These are phyloP conservation scores for Prionailurus bengalensis DNA, from an alignment of 2,113 vertebrate species.

Conservation along the genomic window DNA sequence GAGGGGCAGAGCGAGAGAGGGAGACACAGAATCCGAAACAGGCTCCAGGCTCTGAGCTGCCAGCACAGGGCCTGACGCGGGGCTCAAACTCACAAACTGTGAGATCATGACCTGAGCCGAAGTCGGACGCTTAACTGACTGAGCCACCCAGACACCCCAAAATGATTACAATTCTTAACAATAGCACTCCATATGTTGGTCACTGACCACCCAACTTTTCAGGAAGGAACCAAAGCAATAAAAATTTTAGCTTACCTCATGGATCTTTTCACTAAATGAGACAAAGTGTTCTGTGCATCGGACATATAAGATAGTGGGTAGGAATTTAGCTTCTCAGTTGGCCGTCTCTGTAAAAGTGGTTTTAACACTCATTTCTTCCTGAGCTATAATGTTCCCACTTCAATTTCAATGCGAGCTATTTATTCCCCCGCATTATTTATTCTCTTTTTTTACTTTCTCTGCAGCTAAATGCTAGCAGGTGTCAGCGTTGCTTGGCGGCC, in stretches of 20 bases:
- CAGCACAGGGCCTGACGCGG: too few relatives aligned
- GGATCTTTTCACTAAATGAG: slow-evolving; percentile 27
- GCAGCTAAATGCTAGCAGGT: slow-evolving; percentile 3
- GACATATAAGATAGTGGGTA: background rate
- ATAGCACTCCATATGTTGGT: background rate
- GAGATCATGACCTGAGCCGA: too few relatives aligned
- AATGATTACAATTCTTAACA: background rate
- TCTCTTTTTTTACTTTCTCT: slow-evolving; percentile 29
- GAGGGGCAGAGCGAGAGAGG: too few relatives aligned
- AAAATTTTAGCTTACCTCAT: slow-evolving; percentile 38
- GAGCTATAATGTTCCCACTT: background rate
- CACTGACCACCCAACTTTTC: background rate
- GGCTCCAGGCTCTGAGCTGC: too few relatives aligned
- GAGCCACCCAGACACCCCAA: background rate
- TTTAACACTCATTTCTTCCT: background rate
- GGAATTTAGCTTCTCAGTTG: background rate
- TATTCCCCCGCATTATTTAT: background rate
- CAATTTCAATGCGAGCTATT: slow-evolving; percentile 37
- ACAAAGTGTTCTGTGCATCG: background rate
- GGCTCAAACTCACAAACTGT: too few relatives aligned
- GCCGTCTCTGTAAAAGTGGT: background rate
- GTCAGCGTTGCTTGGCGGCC: background rate
- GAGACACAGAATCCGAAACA: too few relatives aligned
- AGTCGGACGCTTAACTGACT: too few relatives aligned
- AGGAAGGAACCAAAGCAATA: background rate